These are phyloP conservation scores for Dendrolimus houi DNA, from an alignment of 2,888 invertebrate genomes.

Conservation along the genomic window DNA sequence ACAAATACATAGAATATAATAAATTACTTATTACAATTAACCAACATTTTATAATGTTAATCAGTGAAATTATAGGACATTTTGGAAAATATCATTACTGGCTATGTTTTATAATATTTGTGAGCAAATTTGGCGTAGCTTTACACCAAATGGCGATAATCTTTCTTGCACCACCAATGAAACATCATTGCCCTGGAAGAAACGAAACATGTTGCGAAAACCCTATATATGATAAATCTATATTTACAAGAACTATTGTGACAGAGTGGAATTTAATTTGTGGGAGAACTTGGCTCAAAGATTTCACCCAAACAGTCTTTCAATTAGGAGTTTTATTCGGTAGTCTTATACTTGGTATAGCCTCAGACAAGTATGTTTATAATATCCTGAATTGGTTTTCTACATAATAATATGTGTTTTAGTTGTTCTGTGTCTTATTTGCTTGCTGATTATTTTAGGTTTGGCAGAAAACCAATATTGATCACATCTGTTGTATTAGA, in stretches of 20 bases:
- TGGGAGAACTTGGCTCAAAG: slow-evolving; percentile 76
- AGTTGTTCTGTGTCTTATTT: no score
- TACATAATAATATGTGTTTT: no score
- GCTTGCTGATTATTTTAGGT: slow-evolving; percentile 62
- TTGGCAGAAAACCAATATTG: slow-evolving; percentile 84
- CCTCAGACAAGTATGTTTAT: slow-evolving; percentile 81
- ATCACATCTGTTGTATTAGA: slow-evolving; percentile 83
- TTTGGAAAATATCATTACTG: slow-evolving; percentile 71
- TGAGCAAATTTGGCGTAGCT: slow-evolving; percentile 66
- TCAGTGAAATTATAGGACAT: slow-evolving; percentile 55
- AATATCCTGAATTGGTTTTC: no score
- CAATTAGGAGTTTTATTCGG: slow-evolving; percentile 86
- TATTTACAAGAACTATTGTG: slow-evolving; percentile 82
- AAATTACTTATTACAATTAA: no score
- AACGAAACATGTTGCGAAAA: slow-evolving; percentile 70
- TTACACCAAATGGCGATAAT: slow-evolving; percentile 71
- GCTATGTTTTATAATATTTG: slow-evolving; percentile 52
- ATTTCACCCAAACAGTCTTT: slow-evolving; percentile 83
- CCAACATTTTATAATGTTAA: slow-evolving; percentile 71
- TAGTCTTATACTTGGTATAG: slow-evolving; percentile 83
- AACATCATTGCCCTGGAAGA: slow-evolving; percentile 35
- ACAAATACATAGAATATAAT: no score
- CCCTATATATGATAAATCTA: slow-evolving; percentile 77
- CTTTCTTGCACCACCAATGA: slow-evolving; percentile 59
- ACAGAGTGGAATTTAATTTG: slow-evolving; percentile 88